Base-by-base conservation (phyloP, 2,113 vertebrate genomes). In the Festucalex cinctus region DNA sequence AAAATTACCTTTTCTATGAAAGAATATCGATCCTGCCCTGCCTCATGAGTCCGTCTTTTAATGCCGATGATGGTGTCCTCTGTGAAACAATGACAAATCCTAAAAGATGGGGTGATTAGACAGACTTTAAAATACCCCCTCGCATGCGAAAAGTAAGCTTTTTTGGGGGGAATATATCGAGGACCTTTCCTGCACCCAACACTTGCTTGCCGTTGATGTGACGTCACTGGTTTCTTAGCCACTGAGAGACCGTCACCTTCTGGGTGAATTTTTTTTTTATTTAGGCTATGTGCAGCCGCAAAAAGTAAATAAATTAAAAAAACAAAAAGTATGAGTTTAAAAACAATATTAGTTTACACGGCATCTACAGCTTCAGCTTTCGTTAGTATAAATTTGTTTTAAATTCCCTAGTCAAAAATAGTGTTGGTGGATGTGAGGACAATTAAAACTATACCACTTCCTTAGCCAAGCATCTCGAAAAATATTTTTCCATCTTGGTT, bases 41-140 rank as follows among this genome's bases (percentile, higher is more conserved):
- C 64, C 56, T 74, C 86, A 90, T 89, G 75, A 54, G 60, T 82
- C 66, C 73, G 48, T 60, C 46, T 49, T 66, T n/a, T 39, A n/a
- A n/a, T 28, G 46, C 56, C 9, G 60, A n/a, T 66, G 24, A 0
- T 20, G 63, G 48, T 24, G 59, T 76, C 76, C 75, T 43, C 36
- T 16, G 0, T 13, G 28, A 22, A 0, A 26, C 1, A 1, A 36
- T 32, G 13, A 8, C 0, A 36, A 53, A 0, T 20, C 43, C 1
- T 3, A 14, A 1, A 32, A 46, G 0, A 0, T 26, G 48, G 17
- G 12, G 39, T 36, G 14, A 46, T 13, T 6, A 3, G 19, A 14
- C 1, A 59, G 17, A 20, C 4, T 19, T 44, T 0, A 8, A 35
- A 3, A 56, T 0, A 24, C 13, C 49, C 68, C 3, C 51, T 70